These are phyloP conservation scores for Porites australiensis DNA, from an alignment of 64 coral and sea anemone species.

Conservation along the genomic window DNA sequence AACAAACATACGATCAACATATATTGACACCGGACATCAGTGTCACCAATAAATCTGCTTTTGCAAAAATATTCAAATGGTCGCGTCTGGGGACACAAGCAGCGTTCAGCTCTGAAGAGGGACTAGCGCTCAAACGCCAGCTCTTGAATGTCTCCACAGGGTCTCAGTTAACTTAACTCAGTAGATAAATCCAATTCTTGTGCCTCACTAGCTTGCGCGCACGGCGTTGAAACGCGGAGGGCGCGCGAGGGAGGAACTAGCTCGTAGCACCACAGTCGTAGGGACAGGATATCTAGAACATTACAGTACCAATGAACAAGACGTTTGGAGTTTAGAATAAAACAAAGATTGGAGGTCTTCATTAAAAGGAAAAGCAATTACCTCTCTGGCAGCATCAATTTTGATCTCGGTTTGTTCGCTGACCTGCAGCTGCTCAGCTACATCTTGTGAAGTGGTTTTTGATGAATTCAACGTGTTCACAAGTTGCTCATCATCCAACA, in stretches of 20 bases:
- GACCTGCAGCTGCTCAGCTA: constrained; percentile 96
- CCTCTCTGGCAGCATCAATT: constrained; percentile 98
- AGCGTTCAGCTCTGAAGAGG: no score
- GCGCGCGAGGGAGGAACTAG: no score
- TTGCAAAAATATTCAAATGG: not conserved
- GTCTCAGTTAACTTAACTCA: not conserved
- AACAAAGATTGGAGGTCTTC: not conserved
- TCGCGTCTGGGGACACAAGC: not conserved
- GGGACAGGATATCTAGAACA: not conserved
- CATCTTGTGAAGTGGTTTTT: constrained; percentile 97
- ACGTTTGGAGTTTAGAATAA: not conserved
- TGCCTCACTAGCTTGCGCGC: no score
- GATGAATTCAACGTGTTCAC: constrained; percentile 98
- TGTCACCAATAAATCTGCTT: no score
- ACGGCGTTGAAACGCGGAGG: no score
- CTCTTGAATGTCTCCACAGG: no score
- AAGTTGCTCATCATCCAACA: constrained; percentile 95
- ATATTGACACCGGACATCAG: not conserved
- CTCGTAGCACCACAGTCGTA: no score
- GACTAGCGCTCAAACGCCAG: no score
- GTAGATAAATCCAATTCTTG: not conserved
- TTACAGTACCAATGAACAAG: not conserved
- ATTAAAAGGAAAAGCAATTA: not conserved
- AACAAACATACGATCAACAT: not conserved
- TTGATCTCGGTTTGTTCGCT: constrained; percentile 99